Conservation (phyloP, 2,888 invertebrate genomes). For the Apotomis capreana region DNA sequence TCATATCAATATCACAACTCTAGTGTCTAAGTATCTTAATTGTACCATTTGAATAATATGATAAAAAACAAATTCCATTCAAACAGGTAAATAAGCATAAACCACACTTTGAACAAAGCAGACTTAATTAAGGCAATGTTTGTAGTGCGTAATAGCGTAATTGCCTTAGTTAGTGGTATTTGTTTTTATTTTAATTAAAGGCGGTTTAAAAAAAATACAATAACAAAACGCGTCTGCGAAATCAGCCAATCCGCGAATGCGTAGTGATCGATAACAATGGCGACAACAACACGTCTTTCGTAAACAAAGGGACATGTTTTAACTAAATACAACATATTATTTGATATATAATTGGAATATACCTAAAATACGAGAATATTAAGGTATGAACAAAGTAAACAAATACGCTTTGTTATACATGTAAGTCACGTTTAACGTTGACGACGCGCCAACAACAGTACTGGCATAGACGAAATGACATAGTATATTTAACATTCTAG, state of each 20-base stretch:
- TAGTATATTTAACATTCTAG: conserved; percentile 7
- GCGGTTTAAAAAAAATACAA: conserved; percentile 30
- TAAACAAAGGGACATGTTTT: conserved; percentile 39
- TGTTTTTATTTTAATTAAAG: conserved; percentile 9
- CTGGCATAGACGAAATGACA: conserved; percentile 2
- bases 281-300: conserved; percentile 40
- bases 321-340: conserved; percentile 15
- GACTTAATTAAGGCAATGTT: background rate
- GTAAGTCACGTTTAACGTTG: conserved; percentile 34
- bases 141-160: background rate
- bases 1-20: too few relatives aligned
- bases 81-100: too few relatives aligned
- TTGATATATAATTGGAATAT: conserved; percentile 8
- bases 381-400: conserved; percentile 36
- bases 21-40: too few relatives aligned
- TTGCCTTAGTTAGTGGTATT: background rate
- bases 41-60: too few relatives aligned
- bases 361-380: conserved; percentile 11
- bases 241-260: conserved; percentile 40
- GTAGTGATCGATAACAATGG: conserved; percentile 40
- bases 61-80: too few relatives aligned
- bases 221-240: conserved; percentile 39
- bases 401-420: conserved; percentile 31
- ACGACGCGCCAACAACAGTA: conserved; percentile 19
- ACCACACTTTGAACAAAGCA: background rate